A percentile compares a stretch with the other conserved stretches of the same genome.
Evolutionary conservation across 2,888 invertebrate genomes (phyloP).

Genomic region (Drosophila cracens): DNA sequence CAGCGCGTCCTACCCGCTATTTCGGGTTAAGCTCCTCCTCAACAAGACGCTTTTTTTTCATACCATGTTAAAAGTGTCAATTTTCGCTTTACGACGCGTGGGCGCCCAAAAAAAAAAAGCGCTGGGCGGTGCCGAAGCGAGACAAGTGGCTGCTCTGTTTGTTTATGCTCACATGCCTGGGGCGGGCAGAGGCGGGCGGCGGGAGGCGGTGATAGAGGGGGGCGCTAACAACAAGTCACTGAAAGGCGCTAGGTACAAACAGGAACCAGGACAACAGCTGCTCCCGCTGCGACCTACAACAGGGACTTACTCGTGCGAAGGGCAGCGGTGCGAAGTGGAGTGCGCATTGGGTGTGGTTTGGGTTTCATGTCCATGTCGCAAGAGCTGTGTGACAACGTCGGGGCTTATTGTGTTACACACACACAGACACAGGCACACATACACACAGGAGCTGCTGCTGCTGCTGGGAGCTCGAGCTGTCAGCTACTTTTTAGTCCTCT

Average conservation of each 20-base stretch:
- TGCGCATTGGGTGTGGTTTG: slow-evolving; percentile 11
- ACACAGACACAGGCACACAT: slow-evolving; percentile 38
- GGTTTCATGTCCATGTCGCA: slow-evolving; percentile 59
- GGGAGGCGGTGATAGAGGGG: too few relatives aligned
- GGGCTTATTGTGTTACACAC: slow-evolving; percentile 74
- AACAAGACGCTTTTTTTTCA: slow-evolving; percentile 44
- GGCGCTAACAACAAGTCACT: slow-evolving; percentile 8
- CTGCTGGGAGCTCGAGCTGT: slow-evolving; percentile 39
- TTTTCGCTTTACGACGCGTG: slow-evolving; percentile 72
- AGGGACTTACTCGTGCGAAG: slow-evolving; percentile 4
- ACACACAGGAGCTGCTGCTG: slow-evolving; percentile 38
- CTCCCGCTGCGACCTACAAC: slow-evolving; percentile 23
- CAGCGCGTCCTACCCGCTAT: slow-evolving; percentile 37
- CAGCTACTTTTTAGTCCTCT: slow-evolving; percentile 68
- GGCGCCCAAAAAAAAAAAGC: slow-evolving; percentile 25
- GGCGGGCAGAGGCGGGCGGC: neutral
- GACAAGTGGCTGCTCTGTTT: slow-evolving; percentile 58
- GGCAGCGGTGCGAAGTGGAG: slow-evolving; percentile 16
- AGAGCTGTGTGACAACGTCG: slow-evolving; percentile 44
- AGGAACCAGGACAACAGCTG: slow-evolving; percentile 9
- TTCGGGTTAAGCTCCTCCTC: slow-evolving; percentile 73
- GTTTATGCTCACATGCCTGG: slow-evolving; percentile 61
- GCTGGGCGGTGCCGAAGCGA: slow-evolving; percentile 8
- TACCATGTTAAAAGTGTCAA: slow-evolving; percentile 72
- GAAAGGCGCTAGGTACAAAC: slow-evolving; percentile 34